Base-by-base conservation (phyloP, 2,113 vertebrate genomes). In the Fulmarus glacialis region DNA sequence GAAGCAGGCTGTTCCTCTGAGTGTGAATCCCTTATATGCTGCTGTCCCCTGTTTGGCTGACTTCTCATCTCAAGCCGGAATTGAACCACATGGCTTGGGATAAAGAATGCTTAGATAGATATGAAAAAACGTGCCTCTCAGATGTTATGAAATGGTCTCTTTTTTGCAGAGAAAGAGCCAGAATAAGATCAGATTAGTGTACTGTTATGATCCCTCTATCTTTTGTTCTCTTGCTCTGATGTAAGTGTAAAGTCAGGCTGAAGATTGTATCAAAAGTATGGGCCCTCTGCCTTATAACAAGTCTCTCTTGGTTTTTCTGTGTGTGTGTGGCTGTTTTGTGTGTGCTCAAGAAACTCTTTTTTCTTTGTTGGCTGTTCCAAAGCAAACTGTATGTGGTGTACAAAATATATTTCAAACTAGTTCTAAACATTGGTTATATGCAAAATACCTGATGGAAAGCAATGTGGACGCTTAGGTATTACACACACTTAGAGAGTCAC, bases 151-250 rank as follows among this genome's bases (percentile, higher is more conserved):
- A 87, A 85, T 4, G 2, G 40, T 75, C 40, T 58, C 32, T 40
- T 71, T 89, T 79, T 68, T 67, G 2, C 40, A 77, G 56, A 94
- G 64, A 55, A 58, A 84, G 56, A 93, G 62, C 19, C 53, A 87
- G 73, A 89, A 52, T 93, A 75, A 94, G 36, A 92, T 87, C 81
- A 96, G 87, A 93, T 94, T 93, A 93, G 20, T 93, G 52, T 71
- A 36, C 81, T 96, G 48, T 72, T 90, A 87, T 93, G 91, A 94
- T 92, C 55, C n/a, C 42, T 23, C 52, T 70, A 21, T 78, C 89
- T 87, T 95, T 90, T 93, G 32, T 88, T 92, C 63, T 91, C n/a
- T 83, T 92, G 82, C 52, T 96, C 24, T 80, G n/a, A 87, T 82
- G 72, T 48, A 62, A 84, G 29, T 1, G 0, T 36, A 96, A 97